Percentiles rank a stretch among this genome's conserved stretches.
Conservation (phyloP, 2,113 vertebrate genomes). For the Tinamus guttatus region DNA sequence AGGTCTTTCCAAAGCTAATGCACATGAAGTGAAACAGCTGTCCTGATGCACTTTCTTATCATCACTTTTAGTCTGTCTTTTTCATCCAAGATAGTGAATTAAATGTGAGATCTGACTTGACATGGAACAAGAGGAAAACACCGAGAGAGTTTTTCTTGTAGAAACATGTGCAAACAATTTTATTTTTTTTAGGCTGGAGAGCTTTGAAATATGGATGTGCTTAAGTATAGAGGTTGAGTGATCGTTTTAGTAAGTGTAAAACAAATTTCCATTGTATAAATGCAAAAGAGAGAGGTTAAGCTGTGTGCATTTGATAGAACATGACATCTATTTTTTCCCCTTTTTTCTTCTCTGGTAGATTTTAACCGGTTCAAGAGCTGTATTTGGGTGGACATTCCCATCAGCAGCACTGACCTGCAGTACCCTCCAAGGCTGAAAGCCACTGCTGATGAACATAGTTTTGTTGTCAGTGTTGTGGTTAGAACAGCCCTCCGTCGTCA, state of each 20-base stretch:
- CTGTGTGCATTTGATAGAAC: neutral
- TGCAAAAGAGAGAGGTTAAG: neutral
- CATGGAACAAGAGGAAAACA: constrained; percentile 52
- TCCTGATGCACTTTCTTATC: constrained; percentile 51
- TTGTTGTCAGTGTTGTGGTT: neutral
- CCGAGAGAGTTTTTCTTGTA: constrained; percentile 41
- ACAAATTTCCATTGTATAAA: neutral
- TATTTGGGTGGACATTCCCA: neutral
- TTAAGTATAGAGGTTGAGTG: neutral
- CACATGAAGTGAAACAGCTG: constrained; percentile 49
- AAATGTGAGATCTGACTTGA: constrained; percentile 49
- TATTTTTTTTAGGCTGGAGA: constrained; percentile 32
- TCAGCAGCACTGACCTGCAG: neutral
- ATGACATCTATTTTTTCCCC: neutral
- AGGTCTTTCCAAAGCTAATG: constrained; percentile 43
- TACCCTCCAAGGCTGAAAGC: neutral
- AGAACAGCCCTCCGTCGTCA: neutral
- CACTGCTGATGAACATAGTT: neutral
- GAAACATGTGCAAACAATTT: neutral
- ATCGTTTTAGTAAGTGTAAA: neutral
- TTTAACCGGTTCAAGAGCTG: neutral
- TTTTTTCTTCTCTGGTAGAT: neutral
- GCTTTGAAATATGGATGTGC: constrained; percentile 53
- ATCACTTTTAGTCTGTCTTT: constrained; percentile 56
- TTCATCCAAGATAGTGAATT: constrained; percentile 47